Percentiles rank a stretch among this genome's conserved stretches.
Conservation (phyloP, 2,888 invertebrate genomes). For the Eremobia ochroleuca region DNA sequence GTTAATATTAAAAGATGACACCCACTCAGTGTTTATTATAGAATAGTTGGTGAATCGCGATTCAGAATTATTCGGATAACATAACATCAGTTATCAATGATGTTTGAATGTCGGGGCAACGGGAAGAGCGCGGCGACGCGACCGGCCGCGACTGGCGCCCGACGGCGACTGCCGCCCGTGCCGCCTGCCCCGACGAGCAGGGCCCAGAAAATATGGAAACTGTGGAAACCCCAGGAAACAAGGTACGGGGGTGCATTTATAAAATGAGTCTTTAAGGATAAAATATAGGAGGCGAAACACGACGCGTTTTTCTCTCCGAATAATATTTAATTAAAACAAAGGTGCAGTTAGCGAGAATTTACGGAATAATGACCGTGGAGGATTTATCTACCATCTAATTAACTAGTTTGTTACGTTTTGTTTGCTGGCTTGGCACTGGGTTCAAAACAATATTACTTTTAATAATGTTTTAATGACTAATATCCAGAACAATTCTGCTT, state of each 20-base stretch:
- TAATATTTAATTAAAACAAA: constrained; percentile 67
- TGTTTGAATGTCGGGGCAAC: constrained; percentile 33
- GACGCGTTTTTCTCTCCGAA: constrained; percentile 57
- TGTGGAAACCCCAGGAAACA: constrained; percentile 60
- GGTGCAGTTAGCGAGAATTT: constrained; percentile 50
- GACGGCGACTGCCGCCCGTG: constrained; percentile 66
- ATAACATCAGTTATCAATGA: constrained; percentile 51
- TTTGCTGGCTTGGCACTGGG: constrained; percentile 13
- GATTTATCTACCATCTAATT: constrained; percentile 51
- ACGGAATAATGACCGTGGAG: constrained; percentile 51
- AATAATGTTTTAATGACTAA: constrained; percentile 4
- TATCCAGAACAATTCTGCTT: constrained; percentile 5
- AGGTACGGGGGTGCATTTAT: constrained; percentile 60
- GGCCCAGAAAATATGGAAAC: constrained; percentile 54
- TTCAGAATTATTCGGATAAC: constrained; percentile 28
- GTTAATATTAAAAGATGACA: constrained; percentile 28
- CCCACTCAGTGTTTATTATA: constrained; percentile 31
- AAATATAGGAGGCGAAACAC: constrained; percentile 57
- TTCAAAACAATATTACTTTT: constrained; percentile 31
- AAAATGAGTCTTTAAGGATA: constrained; percentile 56
- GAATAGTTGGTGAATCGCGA: constrained; percentile 16
- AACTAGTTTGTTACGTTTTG: constrained; percentile 53
- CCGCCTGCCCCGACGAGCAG: constrained; percentile 27
- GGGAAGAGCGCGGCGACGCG: constrained; percentile 65
- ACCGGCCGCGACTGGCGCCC: constrained; percentile 73